Evolutionary conservation across 2,797 vertebrate genomes (phyloP), one percentile per base, ranked within the genome.

Genomic region (Orestias chungarensis): DNA sequence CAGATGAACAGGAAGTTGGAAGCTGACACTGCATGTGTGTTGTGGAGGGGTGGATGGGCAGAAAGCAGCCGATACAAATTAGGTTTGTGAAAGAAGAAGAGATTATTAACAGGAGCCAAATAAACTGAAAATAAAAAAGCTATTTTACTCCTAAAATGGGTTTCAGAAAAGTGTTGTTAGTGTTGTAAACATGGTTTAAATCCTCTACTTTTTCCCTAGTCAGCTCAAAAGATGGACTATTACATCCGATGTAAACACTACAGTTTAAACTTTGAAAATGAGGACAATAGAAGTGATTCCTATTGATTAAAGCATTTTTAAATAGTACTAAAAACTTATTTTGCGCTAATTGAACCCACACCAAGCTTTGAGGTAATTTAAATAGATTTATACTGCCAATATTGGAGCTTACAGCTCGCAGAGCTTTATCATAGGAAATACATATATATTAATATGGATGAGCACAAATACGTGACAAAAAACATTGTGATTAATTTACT

Each of bases 1-100:
- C 88, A 88, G 82, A 84, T 80, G 82, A 70, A 73, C 83, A 85
- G 83, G 78, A 88, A 82, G 75, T 57, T 81, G 83, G 83, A 88
- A 82, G 69, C 62, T 15, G 66, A 65, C 6, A 2, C 59, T 35
- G 70, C 14, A 66, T 6, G 50, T 5, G 59, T 62, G 15, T 7
- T 40, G 59, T 40, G 38, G 2, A 23, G 33, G 20, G 23, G 35
- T 12, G 33, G 20, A 66, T 35, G 70, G 61, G 61, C 11, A 33
- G 71, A 61, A 75, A 70, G 18, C 66, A 72, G 76, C 68, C 76
- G 71, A 64, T 71, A 20, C 70, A 77, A 78, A 76, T 78, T 70
- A 87, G 29, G 55, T 64, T 15, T 2, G 29, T 38, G 42, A 35
- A 64, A 73, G n/a, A 14, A 1, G 33, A 9, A 23, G 8, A 68